These are phyloP conservation scores for Azemiops feae DNA, from an alignment of 2,113 vertebrate genomes.

Conservation along the genomic window DNA sequence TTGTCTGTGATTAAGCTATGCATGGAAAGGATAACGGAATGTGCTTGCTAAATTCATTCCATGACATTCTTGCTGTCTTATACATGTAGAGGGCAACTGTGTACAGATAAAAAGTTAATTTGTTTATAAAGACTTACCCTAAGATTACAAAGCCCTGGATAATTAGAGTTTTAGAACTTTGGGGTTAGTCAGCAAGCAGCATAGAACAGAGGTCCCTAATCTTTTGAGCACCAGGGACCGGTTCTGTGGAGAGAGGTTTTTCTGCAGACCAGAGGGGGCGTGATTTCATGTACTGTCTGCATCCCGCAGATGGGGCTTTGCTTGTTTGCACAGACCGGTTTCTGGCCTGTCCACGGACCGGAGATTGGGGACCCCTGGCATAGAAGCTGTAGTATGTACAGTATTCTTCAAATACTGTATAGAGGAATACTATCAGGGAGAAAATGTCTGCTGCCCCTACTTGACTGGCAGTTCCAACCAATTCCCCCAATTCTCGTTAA, in stretches of 20 bases:
- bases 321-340: too few relatives aligned
- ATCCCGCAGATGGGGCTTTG: too few relatives aligned
- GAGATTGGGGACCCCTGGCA: too few relatives aligned
- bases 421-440: not conserved
- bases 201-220: too few relatives aligned
- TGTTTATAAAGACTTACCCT: not conserved
- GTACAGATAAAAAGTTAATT: not conserved
- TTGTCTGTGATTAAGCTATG: not conserved
- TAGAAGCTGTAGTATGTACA: not conserved
- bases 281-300: too few relatives aligned
- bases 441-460: not conserved
- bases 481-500: not conserved
- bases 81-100: not conserved
- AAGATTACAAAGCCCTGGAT: not conserved
- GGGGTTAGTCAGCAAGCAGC: not conserved
- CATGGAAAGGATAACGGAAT: not conserved
- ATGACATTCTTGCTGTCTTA: not conserved
- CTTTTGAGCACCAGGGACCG: too few relatives aligned
- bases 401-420: not conserved
- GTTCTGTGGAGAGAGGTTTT: too few relatives aligned
- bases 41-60: not conserved
- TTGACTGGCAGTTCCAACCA: not conserved
- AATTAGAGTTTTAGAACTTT: not conserved
- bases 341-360: too few relatives aligned
- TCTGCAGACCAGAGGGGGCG: too few relatives aligned